phyloP scores from a whole-genome alignment of 1,140 invertebrate genomes.

The Pogonus chalceus region DNA sequence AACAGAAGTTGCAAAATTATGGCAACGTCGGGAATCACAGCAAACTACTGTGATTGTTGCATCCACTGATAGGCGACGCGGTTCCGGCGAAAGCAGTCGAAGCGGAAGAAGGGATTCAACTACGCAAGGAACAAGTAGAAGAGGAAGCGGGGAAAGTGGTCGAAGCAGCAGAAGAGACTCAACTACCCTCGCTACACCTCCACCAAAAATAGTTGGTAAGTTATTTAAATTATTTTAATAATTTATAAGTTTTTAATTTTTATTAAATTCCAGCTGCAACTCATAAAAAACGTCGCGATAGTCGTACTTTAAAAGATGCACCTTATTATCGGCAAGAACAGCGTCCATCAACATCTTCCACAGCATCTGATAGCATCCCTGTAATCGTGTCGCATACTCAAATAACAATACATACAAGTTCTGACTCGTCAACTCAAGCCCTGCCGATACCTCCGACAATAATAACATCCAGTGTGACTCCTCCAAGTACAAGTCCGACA shows the following conservation, averaged over 20 bases:
- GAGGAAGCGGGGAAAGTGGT: conserved; percentile 53
- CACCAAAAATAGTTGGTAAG: conserved; percentile 34
- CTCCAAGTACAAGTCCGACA: conserved; percentile 63
- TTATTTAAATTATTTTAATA: not conserved
- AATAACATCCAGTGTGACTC: conserved; percentile 68
- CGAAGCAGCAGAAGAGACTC: conserved; percentile 54
- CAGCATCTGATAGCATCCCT: conserved; percentile 54
- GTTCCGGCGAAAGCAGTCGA: conserved; percentile 38
- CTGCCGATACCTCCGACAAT: conserved; percentile 70
- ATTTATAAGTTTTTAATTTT: not conserved
- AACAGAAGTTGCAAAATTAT: conserved; percentile 58
- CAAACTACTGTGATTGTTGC: conserved; percentile 35
- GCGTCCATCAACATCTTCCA: conserved; percentile 68
- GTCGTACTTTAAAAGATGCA: conserved; percentile 30
- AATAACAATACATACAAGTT: conserved; percentile 10
- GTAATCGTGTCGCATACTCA: conserved; percentile 19
- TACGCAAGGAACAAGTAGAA: conserved; percentile 35
- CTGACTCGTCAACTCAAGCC: conserved; percentile 46
- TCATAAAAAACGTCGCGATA: conserved; percentile 54
- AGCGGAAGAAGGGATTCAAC: conserved; percentile 35
- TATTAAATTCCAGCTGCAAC: conserved; percentile 40
- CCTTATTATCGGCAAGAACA: conserved; percentile 48
- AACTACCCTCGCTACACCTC: conserved; percentile 41
- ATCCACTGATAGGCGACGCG: conserved; percentile 38
- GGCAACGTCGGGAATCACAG: conserved; percentile 51